phyloP scores from a whole-genome alignment of 1,140 invertebrate species.

The Drosophila subobscura region DNA sequence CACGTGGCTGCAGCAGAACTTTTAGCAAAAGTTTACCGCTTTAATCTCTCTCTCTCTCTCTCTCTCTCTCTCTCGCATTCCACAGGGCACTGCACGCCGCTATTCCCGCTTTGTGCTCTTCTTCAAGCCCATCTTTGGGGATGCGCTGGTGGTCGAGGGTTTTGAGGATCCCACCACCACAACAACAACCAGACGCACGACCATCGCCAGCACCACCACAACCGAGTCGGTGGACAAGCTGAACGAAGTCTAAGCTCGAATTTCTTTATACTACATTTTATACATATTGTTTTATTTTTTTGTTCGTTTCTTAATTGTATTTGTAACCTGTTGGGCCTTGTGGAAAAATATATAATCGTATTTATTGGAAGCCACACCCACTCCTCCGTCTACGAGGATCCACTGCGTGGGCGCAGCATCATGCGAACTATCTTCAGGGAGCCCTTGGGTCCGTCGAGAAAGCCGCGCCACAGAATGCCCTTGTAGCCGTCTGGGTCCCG shows the following conservation, averaged over 20 bases:
- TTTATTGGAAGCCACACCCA: too few species aligned
- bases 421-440: slow-evolving; percentile 61
- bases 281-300: slow-evolving; percentile 10
- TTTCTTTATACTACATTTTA: slow-evolving; percentile 1
- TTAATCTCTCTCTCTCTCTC: neutral
- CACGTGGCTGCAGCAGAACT: too few species aligned
- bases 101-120: slow-evolving; percentile 87
- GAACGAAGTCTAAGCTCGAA: slow-evolving; percentile 58
- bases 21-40: neutral
- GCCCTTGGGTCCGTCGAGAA: slow-evolving; percentile 66
- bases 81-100: slow-evolving; percentile 88
- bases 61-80: neutral
- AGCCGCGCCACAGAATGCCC: slow-evolving; percentile 65
- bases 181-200: slow-evolving; percentile 74
- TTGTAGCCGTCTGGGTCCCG: slow-evolving; percentile 60
- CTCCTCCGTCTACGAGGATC: too few species aligned
- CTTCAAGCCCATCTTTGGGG: slow-evolving; percentile 88
- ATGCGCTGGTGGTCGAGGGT: slow-evolving; percentile 87
- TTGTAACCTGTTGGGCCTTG: slow-evolving; percentile 7
- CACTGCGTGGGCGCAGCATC: slow-evolving; percentile 51
- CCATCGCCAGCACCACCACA: slow-evolving; percentile 51
- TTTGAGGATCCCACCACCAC: slow-evolving; percentile 85
- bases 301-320: slow-evolving; percentile 9
- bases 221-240: slow-evolving; percentile 50
- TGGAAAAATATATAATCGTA: slow-evolving; percentile 14